Evolutionary conservation across 2,113 vertebrate species (phyloP).

Genomic region (Prionailurus viverrinus): DNA sequence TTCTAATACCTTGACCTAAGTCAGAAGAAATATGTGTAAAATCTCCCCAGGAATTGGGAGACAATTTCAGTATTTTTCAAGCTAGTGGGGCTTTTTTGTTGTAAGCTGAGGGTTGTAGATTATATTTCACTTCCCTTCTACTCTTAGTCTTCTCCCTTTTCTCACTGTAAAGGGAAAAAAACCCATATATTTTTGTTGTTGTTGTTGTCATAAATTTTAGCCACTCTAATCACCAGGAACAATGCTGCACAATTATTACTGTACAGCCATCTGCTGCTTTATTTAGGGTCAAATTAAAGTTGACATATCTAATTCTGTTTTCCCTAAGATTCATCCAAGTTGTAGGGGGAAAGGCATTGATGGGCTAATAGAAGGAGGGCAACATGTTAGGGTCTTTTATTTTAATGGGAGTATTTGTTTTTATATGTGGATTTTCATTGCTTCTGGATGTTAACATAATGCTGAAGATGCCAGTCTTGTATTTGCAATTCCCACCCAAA

Average conservation of each 20-base stretch:
- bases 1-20: slow-evolving; percentile 74
- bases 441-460: slow-evolving; percentile 59
- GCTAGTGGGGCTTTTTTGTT: slow-evolving; percentile 12
- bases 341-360: not conserved
- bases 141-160: slow-evolving; percentile 5
- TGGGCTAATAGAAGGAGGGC: not conserved
- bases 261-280: not conserved
- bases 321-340: not conserved
- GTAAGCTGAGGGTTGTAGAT: slow-evolving; percentile 49
- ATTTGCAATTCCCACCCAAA: slow-evolving; percentile 72
- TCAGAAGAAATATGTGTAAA: slow-evolving; percentile 72
- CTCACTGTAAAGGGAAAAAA: not conserved
- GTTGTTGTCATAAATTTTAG: not conserved
- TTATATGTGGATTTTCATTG: slow-evolving; percentile 64
- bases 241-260: not conserved
- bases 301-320: not conserved
- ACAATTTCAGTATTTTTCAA: slow-evolving; percentile 65
- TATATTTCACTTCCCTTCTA: slow-evolving; percentile 37
- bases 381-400: not conserved
- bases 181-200: not conserved
- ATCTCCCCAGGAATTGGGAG: slow-evolving; percentile 58
- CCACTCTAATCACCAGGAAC: not conserved
- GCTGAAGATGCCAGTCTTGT: slow-evolving; percentile 53
- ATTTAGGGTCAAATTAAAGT: not conserved
- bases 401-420: slow-evolving; percentile 57